These are phyloP conservation scores for Arctocebus calabarensis DNA, from an alignment of 2,797 vertebrate genomes.

Conservation along the genomic window DNA sequence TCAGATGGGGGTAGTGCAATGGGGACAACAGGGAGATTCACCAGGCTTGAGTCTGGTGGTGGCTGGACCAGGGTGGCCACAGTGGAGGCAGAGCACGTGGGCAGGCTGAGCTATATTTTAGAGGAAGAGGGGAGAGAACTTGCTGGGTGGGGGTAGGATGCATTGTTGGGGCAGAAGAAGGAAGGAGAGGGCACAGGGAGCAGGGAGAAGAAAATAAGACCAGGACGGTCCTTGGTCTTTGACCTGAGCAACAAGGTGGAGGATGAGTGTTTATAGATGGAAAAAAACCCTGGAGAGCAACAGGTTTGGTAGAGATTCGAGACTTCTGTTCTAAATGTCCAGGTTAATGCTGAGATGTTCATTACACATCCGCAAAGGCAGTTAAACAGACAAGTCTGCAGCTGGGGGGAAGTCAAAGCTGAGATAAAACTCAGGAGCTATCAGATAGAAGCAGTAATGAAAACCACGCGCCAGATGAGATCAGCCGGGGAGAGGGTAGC, in stretches of 20 bases:
- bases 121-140: neutral
- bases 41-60: neutral
- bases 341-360: constrained; percentile 44
- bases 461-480: neutral
- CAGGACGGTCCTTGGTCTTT: neutral
- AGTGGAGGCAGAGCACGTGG: neutral
- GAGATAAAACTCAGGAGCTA: constrained; percentile 10
- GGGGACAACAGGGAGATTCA: neutral
- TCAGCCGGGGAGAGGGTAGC: neutral
- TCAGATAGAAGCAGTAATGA: constrained; percentile 22
- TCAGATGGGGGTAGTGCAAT: neutral
- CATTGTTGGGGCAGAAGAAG: no score
- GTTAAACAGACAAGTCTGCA: neutral
- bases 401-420: constrained; percentile 49
- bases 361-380: neutral
- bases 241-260: neutral
- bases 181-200: neutral
- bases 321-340: neutral
- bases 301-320: neutral
- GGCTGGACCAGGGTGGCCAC: neutral
- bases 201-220: neutral
- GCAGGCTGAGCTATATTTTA: neutral
- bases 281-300: neutral
- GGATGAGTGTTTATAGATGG: neutral
- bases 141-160: neutral